A percentile compares a stretch with the other conserved stretches of the same genome.
Evolutionary conservation across 37 sponge, comb jelly and placozoan species (phyloP).

Genomic region (Geodia barretti): DNA sequence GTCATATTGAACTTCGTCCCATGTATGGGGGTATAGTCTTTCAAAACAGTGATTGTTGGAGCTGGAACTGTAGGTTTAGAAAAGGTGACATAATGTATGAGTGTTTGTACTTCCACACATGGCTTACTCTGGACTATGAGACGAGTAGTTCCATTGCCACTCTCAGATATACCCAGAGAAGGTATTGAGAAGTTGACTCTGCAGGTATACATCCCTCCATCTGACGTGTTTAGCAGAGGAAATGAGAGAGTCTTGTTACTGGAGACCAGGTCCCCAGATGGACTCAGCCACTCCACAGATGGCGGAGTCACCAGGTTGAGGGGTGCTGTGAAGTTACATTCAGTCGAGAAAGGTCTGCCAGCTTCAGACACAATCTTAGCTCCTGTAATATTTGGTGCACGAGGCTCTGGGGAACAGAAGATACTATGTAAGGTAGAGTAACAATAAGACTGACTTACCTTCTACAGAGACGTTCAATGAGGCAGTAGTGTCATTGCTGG

Average conservation of each 20-base stretch:
- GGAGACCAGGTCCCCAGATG: not conserved
- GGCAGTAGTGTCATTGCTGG: too few species aligned
- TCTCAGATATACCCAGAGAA: not conserved
- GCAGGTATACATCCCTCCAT: slow-evolving; percentile 50
- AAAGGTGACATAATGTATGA: not conserved
- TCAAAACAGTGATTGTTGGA: not conserved
- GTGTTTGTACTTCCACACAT: not conserved
- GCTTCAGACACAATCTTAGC: slow-evolving; percentile 2
- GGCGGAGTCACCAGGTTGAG: slow-evolving; percentile 5
- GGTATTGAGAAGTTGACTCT: slow-evolving; percentile 13
- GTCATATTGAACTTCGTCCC: slow-evolving; percentile 10
- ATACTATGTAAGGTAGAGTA: too few species aligned
- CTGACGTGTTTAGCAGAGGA: slow-evolving; percentile 17
- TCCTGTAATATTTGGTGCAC: not conserved
- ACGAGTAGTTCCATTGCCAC: not conserved
- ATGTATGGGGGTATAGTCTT: not conserved
- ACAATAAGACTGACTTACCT: too few species aligned
- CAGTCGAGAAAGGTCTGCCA: slow-evolving; percentile 28
- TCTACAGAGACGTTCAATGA: too few species aligned
- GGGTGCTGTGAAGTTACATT: slow-evolving; percentile 13
- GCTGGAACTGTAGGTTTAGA: not conserved
- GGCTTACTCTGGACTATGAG: slow-evolving; percentile 34
- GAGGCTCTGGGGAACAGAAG: too few species aligned
- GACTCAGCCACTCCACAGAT: slow-evolving; percentile 13
- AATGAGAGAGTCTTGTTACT: slow-evolving; percentile 4